Evolutionary conservation across 30 jellyfish, hydroid and myxozoan species (phyloP), one percentile per base, ranked within the genome.

Genomic region (Cassiopea xamachana): DNA sequence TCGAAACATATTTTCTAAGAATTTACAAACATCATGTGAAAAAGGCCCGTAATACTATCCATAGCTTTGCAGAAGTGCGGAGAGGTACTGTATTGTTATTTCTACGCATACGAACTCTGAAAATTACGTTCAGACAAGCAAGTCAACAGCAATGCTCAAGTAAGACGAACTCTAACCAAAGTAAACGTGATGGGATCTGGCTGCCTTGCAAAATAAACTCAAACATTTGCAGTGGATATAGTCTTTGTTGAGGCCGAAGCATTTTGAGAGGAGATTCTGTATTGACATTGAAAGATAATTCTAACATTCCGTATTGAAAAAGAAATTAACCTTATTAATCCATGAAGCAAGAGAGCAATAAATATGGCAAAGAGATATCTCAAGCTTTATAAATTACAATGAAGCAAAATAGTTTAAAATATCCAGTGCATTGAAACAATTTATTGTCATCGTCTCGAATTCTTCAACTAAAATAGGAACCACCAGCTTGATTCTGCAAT

Each of bases 121-220:
- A 9, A 14, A 64, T 4, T 64, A 64, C 43, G 74, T 64, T 64
- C 43, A 64, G 74, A 17, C 74, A 64, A 64, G 74, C 74, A 7
- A 27, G 2, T 27, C 15, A 27, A 64, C 74, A 17, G 27, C 39
- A 9, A 64, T 5, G 15, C 2, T 64, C 15, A 64, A 13, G 15
- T 9, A 64, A 4, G 74, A 4, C 27, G 27, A 64, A 64, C 43
- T 64, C 39, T 5, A 27, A 2, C 74, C 27, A 64, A 64, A 64
- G 74, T 64, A 64, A 64, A 64, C 74, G 15, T 14, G 74, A 64
- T 64, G 74, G 27, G 74, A 64, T 64, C 8, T 64, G 74, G 74
- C 43, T 14, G 74, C 27, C 74, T 64, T 64, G 15, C 27, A 9
- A 27, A 64, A 64, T 9, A 64, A 7, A 64, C 19, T 64, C 15